Base-by-base conservation (phyloP, 2,113 vertebrate genomes). In the Heloderma charlesbogerti region DNA sequence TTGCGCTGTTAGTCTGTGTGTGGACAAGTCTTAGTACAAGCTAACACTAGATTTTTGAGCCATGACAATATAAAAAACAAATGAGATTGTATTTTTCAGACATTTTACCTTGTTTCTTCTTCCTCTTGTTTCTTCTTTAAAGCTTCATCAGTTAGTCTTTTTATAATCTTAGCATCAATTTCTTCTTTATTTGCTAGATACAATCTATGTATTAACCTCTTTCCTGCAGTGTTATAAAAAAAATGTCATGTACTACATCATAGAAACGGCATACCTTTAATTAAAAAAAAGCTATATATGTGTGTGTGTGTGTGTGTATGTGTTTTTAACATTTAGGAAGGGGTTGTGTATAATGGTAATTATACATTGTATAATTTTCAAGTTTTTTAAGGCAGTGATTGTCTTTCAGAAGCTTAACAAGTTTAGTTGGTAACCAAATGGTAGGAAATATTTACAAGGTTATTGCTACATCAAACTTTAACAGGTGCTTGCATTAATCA, bases 131-230 rank as follows among this genome's bases (percentile, higher is more conserved):
- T 94, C 37, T 95, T 95, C 87, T 94, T 82, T 93, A 93, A 96
- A 72, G 95, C 87, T 94, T 98, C 96, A 1, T 96, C 92, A 89
- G 93, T 81, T 92, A 98, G 87, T 87, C 97, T 96, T 94, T 94
- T 93, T 57, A 97, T 95, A 89, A 98, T 92, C 25, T 97, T 94
- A 18, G 91, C 72, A 90, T 98, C 94, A 93, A 98, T 93, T 69
- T 96, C 96, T 91, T 97, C 85, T 92, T 96, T 93, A 93, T 96
- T 95, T 93, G 92, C 57, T 88, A 96, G 86, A 88, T 97, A 97
- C 13, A 96, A n/a, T 94, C 96, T 97, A 87, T 0, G 88, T 31
- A 97, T 63, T 94, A 97, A 87, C 90, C 3, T 94, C 88, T 91
- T 93, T 95, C 97, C 97, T 98, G 95, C 89, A 97, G 95, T 86